Conservation (phyloP, 2,797 vertebrate species). For the Threskiornis aethiopicus region DNA sequence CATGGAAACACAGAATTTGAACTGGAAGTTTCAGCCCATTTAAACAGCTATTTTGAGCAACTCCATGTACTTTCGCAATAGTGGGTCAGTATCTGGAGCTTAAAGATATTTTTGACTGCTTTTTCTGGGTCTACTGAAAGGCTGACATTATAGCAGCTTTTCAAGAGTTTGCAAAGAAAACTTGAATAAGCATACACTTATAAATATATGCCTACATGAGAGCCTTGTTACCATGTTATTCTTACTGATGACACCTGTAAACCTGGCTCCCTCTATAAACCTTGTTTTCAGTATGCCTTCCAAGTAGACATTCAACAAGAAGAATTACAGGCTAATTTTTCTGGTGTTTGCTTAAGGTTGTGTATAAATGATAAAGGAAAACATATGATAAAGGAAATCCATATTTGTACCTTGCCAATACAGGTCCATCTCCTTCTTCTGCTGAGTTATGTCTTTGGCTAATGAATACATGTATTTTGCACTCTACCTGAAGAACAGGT, state of each 20-base stretch:
- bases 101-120: neutral
- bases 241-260: neutral
- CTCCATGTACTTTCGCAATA: neutral
- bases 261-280: neutral
- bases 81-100: neutral
- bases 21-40: neutral
- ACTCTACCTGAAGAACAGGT: neutral
- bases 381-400: neutral
- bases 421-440: neutral
- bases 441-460: neutral
- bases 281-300: neutral
- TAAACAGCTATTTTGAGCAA: neutral
- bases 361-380: neutral
- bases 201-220: neutral
- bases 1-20: neutral
- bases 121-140: neutral
- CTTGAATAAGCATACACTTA: neutral
- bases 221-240: fast-evolving
- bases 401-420: neutral
- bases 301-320: neutral
- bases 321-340: neutral
- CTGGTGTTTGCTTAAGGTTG: neutral
- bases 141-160: neutral
- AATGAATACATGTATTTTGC: neutral
- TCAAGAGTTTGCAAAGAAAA: neutral